Evolutionary conservation across 2,113 vertebrate genomes (phyloP).

Genomic region (Thermophis baileyi): DNA sequence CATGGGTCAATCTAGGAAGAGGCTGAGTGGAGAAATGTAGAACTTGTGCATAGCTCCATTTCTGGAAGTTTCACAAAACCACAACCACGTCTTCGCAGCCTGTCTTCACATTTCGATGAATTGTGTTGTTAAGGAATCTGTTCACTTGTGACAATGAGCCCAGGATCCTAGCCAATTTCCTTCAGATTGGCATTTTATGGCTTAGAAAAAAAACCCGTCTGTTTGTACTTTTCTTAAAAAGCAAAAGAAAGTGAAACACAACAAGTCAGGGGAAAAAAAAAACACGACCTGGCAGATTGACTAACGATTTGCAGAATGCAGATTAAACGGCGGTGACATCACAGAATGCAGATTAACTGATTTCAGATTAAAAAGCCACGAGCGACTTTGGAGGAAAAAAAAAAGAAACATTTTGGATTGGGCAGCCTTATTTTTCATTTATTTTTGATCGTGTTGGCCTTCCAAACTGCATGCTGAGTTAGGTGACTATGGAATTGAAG

Average conservation of each 20-base stretch:
- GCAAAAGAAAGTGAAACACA: neutral
- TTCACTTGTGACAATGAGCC: conserved; percentile 7
- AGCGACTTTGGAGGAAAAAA: neutral
- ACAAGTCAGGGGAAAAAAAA: neutral
- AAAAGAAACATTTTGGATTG: neutral
- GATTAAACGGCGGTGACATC: neutral
- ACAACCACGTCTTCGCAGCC: neutral
- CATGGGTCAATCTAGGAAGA: fast-evolving
- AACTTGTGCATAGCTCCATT: neutral
- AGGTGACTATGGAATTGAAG: neutral
- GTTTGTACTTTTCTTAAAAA: neutral
- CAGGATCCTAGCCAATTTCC: neutral
- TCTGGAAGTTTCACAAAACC: conserved; percentile 13
- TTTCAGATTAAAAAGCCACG: neutral
- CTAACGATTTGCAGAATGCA: neutral
- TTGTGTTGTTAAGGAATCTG: conserved; percentile 27
- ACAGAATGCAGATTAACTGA: neutral
- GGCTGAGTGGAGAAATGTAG: conserved; percentile 3
- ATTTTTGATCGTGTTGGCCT: neutral
- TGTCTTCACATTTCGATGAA: neutral
- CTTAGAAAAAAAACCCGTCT: neutral
- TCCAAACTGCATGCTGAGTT: neutral
- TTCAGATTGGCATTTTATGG: neutral
- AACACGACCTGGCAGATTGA: neutral
- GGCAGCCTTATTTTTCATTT: neutral